These are phyloP conservation scores for Sarcophaga caerulescens DNA, from an alignment of 2,888 invertebrate species.

Conservation along the genomic window DNA sequence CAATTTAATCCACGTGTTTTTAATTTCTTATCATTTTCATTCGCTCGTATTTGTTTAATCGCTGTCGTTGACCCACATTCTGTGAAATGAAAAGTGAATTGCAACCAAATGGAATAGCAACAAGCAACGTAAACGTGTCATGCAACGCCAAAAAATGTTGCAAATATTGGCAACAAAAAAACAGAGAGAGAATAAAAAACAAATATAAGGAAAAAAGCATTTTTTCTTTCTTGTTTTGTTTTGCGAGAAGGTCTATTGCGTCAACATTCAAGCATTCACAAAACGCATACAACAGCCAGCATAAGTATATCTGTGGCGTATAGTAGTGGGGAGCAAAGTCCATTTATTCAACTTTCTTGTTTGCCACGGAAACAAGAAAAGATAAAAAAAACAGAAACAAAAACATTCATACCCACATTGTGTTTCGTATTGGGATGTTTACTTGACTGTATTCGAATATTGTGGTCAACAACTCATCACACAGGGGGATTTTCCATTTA, in stretches of 20 bases:
- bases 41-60: not conserved
- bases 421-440: conserved; percentile 6
- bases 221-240: not conserved
- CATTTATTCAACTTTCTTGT: conserved; percentile 60
- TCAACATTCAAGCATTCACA: conserved; percentile 18
- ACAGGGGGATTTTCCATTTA: not conserved
- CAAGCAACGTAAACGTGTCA: conserved; percentile 38
- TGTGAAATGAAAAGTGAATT: conserved; percentile 2
- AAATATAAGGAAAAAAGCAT: conserved; percentile 5
- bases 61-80: conserved; percentile 43
- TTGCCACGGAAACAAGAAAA: conserved; percentile 13
- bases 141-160: not conserved
- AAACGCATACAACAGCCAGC: not conserved
- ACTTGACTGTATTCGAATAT: not conserved
- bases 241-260: conserved; percentile 18
- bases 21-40: not conserved
- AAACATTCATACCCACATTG: not conserved
- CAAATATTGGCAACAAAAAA: not conserved
- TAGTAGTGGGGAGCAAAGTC: conserved; percentile 41
- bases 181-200: not conserved
- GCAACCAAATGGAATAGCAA: not conserved
- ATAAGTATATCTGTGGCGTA: not conserved
- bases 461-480: not conserved
- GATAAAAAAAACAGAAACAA: not conserved
- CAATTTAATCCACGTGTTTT: conserved; percentile 43